phyloP scores from a whole-genome alignment of 1,140 invertebrate genomes.

The Drosophila repleta region DNA sequence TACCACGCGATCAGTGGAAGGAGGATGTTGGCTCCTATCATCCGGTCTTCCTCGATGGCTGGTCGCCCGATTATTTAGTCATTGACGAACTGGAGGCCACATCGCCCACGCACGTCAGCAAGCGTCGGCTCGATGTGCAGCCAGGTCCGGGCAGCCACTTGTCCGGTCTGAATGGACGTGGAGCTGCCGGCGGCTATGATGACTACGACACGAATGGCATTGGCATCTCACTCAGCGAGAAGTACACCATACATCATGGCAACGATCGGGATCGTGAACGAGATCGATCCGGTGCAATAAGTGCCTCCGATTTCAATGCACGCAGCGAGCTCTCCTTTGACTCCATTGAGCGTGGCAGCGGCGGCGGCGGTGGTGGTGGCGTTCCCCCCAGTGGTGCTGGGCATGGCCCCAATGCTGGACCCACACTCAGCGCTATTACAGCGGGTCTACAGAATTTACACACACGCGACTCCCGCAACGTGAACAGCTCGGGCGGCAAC shows the following conservation, averaged over 20 bases:
- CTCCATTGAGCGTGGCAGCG: conserved; percentile 88
- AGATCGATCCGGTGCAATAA: conserved; percentile 71
- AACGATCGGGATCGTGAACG: conserved; percentile 70
- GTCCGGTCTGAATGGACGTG: conserved; percentile 48
- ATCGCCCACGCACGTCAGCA: conserved; percentile 60
- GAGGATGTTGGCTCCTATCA: conserved; percentile 93
- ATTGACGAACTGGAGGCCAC: conserved; percentile 85
- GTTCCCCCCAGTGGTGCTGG: conserved; percentile 15
- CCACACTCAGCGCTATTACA: conserved; percentile 66
- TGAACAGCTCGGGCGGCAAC: conserved; percentile 35
- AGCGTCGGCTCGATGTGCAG: conserved; percentile 67
- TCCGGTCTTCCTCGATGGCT: conserved; percentile 97
- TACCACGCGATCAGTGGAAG: conserved; percentile 96
- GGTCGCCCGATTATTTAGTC: conserved; percentile 94
- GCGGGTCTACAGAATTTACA: conserved; percentile 75
- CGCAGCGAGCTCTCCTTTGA: conserved; percentile 91
- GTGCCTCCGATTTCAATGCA: conserved; percentile 84
- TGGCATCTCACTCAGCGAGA: conserved; percentile 71
- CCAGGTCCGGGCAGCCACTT: conserved; percentile 24
- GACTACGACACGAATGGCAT: conserved; percentile 66
- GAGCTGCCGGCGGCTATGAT: conserved; percentile 50
- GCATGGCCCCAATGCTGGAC: conserved; percentile 52
- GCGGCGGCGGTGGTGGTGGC: conserved; percentile 19
- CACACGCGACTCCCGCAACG: conserved; percentile 57
- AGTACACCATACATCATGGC: conserved; percentile 74